phyloP scores from a whole-genome alignment of 2,888 invertebrate genomes.

The Cactoblastis cactorum region DNA sequence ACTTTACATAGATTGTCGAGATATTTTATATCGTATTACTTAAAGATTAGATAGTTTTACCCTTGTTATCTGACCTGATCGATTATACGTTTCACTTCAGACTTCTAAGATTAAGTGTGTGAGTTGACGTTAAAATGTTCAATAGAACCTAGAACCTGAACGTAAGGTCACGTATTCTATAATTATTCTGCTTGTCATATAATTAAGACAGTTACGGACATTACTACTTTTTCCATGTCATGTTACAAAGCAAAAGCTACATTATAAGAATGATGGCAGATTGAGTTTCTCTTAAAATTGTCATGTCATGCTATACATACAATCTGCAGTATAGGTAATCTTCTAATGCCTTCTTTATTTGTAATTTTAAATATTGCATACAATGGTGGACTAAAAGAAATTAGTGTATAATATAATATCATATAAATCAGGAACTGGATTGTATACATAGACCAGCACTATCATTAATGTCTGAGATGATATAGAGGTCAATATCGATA shows the following conservation, averaged over 20 bases:
- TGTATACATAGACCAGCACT: too few relatives aligned
- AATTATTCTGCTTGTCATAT: constrained; percentile 40
- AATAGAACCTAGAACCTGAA: constrained; percentile 49
- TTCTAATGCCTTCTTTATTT: too few relatives aligned
- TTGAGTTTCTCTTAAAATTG: not conserved
- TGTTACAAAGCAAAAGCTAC: not conserved
- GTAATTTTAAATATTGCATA: too few relatives aligned
- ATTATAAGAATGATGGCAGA: not conserved
- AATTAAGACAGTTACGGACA: constrained; percentile 31
- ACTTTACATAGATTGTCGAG: too few relatives aligned
- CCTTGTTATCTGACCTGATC: not conserved
- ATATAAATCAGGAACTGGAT: too few relatives aligned
- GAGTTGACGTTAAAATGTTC: constrained; percentile 58
- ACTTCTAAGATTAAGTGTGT: not conserved
- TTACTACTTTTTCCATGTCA: constrained; percentile 7
- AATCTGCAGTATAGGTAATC: too few relatives aligned
- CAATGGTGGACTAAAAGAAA: too few relatives aligned
- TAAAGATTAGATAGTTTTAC: too few relatives aligned
- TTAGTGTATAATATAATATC: too few relatives aligned
- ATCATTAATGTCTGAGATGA: not conserved
- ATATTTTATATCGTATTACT: too few relatives aligned
- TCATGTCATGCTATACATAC: not conserved
- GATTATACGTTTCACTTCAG: not conserved
- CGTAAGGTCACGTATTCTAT: constrained; percentile 54
- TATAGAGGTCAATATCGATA: not conserved